Base-by-base conservation (phyloP, 1,140 invertebrate genomes). In the Bombus waltoni region DNA sequence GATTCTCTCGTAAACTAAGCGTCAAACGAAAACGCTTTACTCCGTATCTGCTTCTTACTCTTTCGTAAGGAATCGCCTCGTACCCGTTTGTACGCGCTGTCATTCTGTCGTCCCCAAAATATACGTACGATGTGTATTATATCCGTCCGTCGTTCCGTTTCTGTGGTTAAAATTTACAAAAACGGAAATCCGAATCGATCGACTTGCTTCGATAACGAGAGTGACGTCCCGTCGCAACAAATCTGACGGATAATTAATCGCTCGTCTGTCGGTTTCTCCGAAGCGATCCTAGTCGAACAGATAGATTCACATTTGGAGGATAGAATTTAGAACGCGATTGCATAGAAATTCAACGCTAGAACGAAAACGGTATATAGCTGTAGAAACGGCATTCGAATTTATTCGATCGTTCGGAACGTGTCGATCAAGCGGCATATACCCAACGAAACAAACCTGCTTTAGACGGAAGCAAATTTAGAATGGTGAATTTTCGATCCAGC, bases 401-500 rank as follows among this genome's bases (percentile, higher is more conserved):
- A 81, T 59, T 62, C 70, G 68, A 72, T 65, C 78, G 65, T 57
- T 53, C 32, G 4, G 42, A 83, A 76, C 59, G 80, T 62, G 59
- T 53, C 77, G 78, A 83, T 59, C 66, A 72, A 78, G n/a, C 47
- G 62, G 35, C 3, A 4, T 25, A 28, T 76, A 38, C 62, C 73
- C 18, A 68, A 83, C 18, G 62, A 76, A 68, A 42, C 73, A 38
- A 40, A n/a, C 6, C 28, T 44, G 28, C 73, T 40, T 40, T 8
- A 40, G 35, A 68, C 28, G n/a, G 32, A 40, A 35, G 35, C 10
- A 66, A 79, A 88, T 83, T 80, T 81, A 78, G 83, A 87, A 75
- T 85, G 85, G 70, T 68, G 83, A 89, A 90, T 83, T 89, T 91
- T 88, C 83, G 76, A 80, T 71, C 81, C 83, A 89, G 85, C 68